Evolutionary conservation across 2,797 vertebrate genomes (phyloP).

Genomic region (Sibirionetta formosa): DNA sequence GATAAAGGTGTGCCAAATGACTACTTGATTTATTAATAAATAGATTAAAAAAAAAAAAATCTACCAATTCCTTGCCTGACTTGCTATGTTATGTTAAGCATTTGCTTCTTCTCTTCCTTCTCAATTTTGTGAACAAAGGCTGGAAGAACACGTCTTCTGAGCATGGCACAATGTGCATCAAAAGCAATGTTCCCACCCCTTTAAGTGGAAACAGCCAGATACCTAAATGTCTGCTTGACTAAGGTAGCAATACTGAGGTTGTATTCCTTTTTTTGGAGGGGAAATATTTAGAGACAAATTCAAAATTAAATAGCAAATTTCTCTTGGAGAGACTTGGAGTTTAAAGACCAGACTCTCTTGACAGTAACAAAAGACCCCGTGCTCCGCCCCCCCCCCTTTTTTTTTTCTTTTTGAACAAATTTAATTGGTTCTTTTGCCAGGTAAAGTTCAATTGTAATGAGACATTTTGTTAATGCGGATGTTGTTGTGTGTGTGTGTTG

Average conservation of each 20-base stretch:
- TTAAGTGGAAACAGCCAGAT: not conserved
- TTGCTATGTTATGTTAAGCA: not conserved
- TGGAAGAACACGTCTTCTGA: not conserved
- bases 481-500: not conserved
- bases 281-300: not conserved
- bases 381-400: not conserved
- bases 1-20: not conserved
- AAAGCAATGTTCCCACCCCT: not conserved
- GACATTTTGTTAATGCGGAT: conserved; percentile 50
- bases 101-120: not conserved
- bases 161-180: not conserved
- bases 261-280: not conserved
- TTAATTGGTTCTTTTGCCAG: conserved; percentile 30
- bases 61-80: not conserved
- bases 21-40: not conserved
- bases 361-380: not conserved
- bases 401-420: not conserved
- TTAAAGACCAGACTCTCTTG: not conserved
- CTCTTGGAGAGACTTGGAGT: not conserved
- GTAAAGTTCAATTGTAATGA: not conserved
- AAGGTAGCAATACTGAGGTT: not conserved
- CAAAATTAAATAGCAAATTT: not conserved
- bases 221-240: not conserved
- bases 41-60: not conserved
- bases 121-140: not conserved